These are phyloP conservation scores for Drosophila pachea DNA, from an alignment of 1,140 invertebrate species.

Conservation along the genomic window DNA sequence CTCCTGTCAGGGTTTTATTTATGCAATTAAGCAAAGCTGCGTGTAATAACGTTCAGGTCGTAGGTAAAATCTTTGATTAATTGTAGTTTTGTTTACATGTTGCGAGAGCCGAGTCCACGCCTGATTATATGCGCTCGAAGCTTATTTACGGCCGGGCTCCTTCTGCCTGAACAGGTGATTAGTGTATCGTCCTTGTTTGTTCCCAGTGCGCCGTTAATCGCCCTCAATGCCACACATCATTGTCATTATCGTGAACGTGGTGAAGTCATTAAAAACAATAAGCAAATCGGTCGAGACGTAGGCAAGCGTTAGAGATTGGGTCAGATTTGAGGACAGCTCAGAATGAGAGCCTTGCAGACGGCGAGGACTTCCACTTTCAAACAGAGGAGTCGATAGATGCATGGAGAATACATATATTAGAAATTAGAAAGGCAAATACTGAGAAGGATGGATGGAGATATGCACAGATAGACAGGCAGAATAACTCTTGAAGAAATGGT, in stretches of 20 bases:
- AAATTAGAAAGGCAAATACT: too few relatives aligned
- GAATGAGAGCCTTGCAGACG: too few relatives aligned
- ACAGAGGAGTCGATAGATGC: too few relatives aligned
- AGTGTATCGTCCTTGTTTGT: slow-evolving; percentile 32
- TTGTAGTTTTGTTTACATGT: slow-evolving; percentile 75
- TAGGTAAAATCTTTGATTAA: slow-evolving; percentile 73
- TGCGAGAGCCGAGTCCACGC: slow-evolving; percentile 38
- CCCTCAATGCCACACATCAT: slow-evolving; percentile 42
- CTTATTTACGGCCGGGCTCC: slow-evolving; percentile 11
- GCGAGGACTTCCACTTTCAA: too few relatives aligned
- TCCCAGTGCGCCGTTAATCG: slow-evolving; percentile 44
- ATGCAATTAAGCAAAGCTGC: slow-evolving; percentile 74
- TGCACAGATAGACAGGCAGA: too few relatives aligned
- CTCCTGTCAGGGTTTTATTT: slow-evolving; percentile 57
- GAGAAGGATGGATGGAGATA: too few relatives aligned
- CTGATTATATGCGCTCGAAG: slow-evolving; percentile 53
- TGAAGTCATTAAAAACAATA: too few relatives aligned
- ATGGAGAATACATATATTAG: too few relatives aligned
- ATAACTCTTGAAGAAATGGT: too few relatives aligned
- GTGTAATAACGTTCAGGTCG: slow-evolving; percentile 66
- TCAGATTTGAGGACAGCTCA: too few relatives aligned
- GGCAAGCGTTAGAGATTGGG: too few relatives aligned
- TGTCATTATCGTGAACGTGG: slow-evolving; percentile 46
- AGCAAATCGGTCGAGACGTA: too few relatives aligned
- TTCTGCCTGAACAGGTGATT: slow-evolving; percentile 51